Conservation (phyloP, 2,888 invertebrate genomes). For the Lamproptera curius region DNA sequence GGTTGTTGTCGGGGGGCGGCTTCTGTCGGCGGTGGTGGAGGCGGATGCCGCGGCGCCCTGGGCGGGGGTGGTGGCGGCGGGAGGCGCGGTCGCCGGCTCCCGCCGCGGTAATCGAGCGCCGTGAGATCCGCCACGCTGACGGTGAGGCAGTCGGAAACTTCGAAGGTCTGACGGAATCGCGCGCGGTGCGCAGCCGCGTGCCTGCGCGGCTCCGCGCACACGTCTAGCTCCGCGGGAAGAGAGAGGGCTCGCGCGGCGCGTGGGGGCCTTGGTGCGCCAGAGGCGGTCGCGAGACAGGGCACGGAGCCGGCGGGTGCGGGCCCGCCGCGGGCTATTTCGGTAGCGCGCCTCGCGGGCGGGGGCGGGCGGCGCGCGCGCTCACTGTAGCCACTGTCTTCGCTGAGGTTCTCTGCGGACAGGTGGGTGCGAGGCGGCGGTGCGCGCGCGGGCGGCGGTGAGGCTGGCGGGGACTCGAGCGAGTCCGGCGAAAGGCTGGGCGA, state of each 20-base stretch:
- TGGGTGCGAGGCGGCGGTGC: conserved; percentile 61
- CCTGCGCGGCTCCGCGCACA: conserved; percentile 70
- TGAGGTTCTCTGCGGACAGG: conserved; percentile 86
- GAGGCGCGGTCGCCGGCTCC: conserved; percentile 51
- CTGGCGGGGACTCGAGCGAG: conserved; percentile 65
- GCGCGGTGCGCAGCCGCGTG: conserved; percentile 54
- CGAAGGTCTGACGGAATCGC: conserved; percentile 67
- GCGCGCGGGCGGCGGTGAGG: conserved; percentile 56
- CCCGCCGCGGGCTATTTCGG: conserved; percentile 50
- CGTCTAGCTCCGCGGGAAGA: conserved; percentile 83
- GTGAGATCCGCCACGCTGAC: conserved; percentile 81
- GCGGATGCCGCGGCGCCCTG: conserved; percentile 32
- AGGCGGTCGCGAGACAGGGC: conserved; percentile 57
- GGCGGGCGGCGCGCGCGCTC: conserved; percentile 72
- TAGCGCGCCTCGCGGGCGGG: conserved; percentile 46
- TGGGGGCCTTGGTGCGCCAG: conserved; percentile 52
- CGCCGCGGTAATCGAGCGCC: conserved; percentile 75
- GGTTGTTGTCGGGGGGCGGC: background rate
- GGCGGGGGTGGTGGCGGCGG: conserved; percentile 58
- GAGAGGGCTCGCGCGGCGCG: conserved; percentile 66
- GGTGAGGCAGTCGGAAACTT: conserved; percentile 71
- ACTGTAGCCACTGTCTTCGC: conserved; percentile 89
- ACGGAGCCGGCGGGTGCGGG: conserved; percentile 54
- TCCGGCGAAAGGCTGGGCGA: conserved; percentile 70
- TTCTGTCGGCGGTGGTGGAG: conserved; percentile 39